Percentiles rank a stretch among this genome's conserved stretches.
These are phyloP conservation scores for Chaetoderma sp. DNA, from an alignment of 2,888 invertebrate species.

Conservation along the genomic window DNA sequence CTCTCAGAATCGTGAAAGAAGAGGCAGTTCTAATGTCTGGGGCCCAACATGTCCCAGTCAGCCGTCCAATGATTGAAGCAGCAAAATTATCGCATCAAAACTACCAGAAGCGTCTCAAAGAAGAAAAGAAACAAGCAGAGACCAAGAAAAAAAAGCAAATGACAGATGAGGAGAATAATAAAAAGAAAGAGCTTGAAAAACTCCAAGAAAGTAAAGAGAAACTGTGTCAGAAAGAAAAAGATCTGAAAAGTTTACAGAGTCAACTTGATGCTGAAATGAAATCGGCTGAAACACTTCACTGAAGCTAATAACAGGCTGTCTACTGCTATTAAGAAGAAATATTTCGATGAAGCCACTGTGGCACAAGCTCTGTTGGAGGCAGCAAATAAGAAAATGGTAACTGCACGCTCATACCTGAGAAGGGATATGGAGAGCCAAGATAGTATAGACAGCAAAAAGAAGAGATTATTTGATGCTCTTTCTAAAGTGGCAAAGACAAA, in stretches of 20 bases:
- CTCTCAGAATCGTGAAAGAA: background rate
- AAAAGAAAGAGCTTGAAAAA: background rate
- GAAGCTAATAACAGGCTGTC: conserved; percentile 24
- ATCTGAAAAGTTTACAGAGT: background rate
- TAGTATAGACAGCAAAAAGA: conserved; percentile 14
- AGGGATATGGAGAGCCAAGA: conserved; percentile 20
- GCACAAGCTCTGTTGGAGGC: conserved; percentile 29
- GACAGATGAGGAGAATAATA: background rate
- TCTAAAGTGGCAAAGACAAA: conserved; percentile 11
- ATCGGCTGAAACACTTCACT: conserved; percentile 8
- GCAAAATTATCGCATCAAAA: background rate
- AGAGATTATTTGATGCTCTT: conserved; percentile 14
- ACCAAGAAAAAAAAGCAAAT: background rate
- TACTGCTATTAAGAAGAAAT: conserved; percentile 22
- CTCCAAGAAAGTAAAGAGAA: too few relatives aligned
- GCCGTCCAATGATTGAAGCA: background rate
- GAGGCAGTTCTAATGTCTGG: background rate
- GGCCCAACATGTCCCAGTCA: background rate
- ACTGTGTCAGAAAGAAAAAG: background rate
- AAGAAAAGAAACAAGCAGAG: background rate
- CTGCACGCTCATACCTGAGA: conserved; percentile 20
- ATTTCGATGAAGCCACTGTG: conserved; percentile 26
- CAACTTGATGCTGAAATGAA: background rate
- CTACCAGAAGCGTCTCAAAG: background rate
- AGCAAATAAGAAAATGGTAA: conserved; percentile 28